Evolutionary conservation across 2,888 invertebrate genomes (phyloP).

Genomic region (Alsophila aescularia): DNA sequence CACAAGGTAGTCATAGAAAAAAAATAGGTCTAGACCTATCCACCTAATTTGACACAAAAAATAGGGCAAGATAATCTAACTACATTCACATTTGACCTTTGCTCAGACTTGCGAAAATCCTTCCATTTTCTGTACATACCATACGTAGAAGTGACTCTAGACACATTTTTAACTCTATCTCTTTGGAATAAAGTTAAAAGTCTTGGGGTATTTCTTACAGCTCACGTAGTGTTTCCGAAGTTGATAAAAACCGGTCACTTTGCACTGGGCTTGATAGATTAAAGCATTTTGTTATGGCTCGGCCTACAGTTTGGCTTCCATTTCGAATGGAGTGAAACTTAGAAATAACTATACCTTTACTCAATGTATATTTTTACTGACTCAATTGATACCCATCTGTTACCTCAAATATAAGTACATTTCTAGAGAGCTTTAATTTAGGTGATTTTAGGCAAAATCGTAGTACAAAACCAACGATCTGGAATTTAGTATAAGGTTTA

Average conservation of each 20-base stretch:
- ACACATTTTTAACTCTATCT: slow-evolving; percentile 3
- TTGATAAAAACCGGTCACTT: slow-evolving; percentile 46
- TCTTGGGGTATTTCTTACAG: slow-evolving; percentile 3
- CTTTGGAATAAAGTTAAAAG: background rate
- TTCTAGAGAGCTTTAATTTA: too few relatives aligned
- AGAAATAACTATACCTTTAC: background rate
- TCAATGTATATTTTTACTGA: too few relatives aligned
- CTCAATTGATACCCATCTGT: too few relatives aligned
- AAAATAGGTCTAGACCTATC: background rate
- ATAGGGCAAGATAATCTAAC: slow-evolving; percentile 8
- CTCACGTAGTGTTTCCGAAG: slow-evolving; percentile 43
- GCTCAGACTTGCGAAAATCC: slow-evolving; percentile 6
- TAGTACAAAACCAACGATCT: too few relatives aligned
- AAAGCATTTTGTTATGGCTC: too few relatives aligned
- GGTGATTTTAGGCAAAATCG: too few relatives aligned
- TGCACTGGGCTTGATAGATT: slow-evolving; percentile 1
- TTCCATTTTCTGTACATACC: slow-evolving; percentile 5
- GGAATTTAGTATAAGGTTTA: too few relatives aligned
- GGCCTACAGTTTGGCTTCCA: background rate
- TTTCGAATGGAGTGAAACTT: background rate
- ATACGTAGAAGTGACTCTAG: background rate
- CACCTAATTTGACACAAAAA: background rate
- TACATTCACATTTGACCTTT: slow-evolving; percentile 17
- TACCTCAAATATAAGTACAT: too few relatives aligned
- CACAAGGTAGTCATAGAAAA: background rate